These are phyloP conservation scores for Poeciliopsis turrubarensis DNA, from an alignment of 2,113 vertebrate species.

Conservation along the genomic window DNA sequence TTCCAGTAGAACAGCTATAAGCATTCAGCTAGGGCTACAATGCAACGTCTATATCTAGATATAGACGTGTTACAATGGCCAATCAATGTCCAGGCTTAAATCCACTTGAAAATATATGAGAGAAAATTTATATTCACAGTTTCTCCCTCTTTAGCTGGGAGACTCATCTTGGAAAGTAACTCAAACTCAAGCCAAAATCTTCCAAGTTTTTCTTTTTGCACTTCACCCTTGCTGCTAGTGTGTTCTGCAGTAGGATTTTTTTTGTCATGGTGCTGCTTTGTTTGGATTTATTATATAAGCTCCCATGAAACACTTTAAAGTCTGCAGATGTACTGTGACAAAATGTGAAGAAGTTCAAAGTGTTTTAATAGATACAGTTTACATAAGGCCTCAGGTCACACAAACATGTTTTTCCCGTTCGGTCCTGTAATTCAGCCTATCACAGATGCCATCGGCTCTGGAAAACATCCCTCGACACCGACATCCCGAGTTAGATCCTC, in stretches of 20 bases:
- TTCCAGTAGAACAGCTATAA: not conserved
- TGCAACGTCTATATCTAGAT: too few relatives aligned
- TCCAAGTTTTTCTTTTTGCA: not conserved
- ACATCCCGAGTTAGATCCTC: slow-evolving; percentile 74
- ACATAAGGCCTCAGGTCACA: slow-evolving; percentile 4
- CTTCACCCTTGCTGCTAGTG: not conserved
- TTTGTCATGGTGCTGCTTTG: not conserved
- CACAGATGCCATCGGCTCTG: slow-evolving; percentile 42
- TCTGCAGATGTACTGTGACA: not conserved
- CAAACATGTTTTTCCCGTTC: slow-evolving; percentile 41
- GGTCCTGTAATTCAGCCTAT: slow-evolving; percentile 21
- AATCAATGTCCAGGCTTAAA: not conserved
- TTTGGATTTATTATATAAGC: not conserved
- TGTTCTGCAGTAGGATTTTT: not conserved
- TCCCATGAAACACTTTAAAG: not conserved
- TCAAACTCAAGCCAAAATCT: not conserved
- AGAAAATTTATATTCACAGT: too few relatives aligned
- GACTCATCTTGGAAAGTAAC: not conserved
- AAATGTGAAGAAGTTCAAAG: not conserved
- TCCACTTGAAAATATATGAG: too few relatives aligned
- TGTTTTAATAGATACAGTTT: not conserved
- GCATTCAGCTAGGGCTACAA: not conserved
- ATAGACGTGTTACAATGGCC: not conserved
- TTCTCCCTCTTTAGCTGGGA: not conserved
- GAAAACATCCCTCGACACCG: slow-evolving; percentile 66